Base-by-base conservation (phyloP, 2,888 invertebrate genomes). In the Ornithoptera priamus region DNA sequence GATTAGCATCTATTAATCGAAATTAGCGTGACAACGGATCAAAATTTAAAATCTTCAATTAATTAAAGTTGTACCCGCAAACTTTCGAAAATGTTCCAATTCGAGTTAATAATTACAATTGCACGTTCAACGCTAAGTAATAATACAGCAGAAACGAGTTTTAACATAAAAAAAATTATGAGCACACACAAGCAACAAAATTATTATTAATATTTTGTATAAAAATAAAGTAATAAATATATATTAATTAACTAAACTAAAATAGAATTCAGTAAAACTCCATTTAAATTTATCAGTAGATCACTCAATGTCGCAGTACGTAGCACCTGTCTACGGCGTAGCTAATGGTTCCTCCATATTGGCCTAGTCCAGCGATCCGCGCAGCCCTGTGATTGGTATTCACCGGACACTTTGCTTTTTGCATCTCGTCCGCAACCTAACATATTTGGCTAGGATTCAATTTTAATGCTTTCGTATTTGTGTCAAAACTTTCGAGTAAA, bases 401-500 rank as follows among this genome's bases (percentile, higher is more conserved):
- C 86, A 82, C 83, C 78, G 75, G 77, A 80, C 83, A 83, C 81
- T 79, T 80, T 80, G 77, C 80, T 80, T 73, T 82, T 73, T 80
- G 80, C 82, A 85, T 86, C 84, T 85, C 81, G 81, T 82, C 77
- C 78, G 84, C 86, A 86, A 82, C 15, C 86, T 87, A 88, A 87
- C 87, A 89, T 88, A 89, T 89, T 90, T 91, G 89, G 88, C 89
- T 77, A 80, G 83, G 84, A 85, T 89, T 91, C 87, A 91, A 92
- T 90, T 89, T 88, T 86, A 89, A 89, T 90, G 85, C 88, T 87
- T 89, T 87, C 87, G 87, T 86, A 89, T 87, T 89, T 88, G 84
- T 88, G 88, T 87, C 87, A 88, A 88, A 90, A 89, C 85, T 89
- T 30, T 89, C 86, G 78, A 75, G 84, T 83, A 83, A 87, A 88